Conservation (phyloP, 2,113 vertebrate genomes). For the Geothlypis trichas region DNA sequence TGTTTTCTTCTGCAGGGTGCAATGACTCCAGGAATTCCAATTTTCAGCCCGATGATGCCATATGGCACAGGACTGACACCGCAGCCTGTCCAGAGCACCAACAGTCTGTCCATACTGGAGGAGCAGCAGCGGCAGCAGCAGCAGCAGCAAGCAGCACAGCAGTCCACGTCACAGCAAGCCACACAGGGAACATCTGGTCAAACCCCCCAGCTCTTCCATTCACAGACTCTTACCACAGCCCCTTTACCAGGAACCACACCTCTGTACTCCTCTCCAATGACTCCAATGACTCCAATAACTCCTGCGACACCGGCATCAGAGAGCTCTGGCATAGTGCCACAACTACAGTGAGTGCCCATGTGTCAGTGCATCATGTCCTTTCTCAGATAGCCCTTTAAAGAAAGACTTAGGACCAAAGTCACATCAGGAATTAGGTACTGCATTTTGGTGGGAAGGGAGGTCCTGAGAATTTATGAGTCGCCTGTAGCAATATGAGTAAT, state of each 20-base stretch:
- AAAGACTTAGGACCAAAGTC: neutral
- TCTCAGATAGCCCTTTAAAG: neutral
- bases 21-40: conserved; percentile 92
- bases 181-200: conserved; percentile 86
- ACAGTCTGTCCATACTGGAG: conserved; percentile 90
- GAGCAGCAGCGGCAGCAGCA: conserved; percentile 91
- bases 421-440: neutral
- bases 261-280: conserved; percentile 89
- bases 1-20: conserved; percentile 77
- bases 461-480: neutral
- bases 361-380: neutral
- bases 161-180: conserved; percentile 79
- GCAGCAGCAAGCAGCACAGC: conserved; percentile 80
- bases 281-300: conserved; percentile 96
- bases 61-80: conserved; percentile 96
- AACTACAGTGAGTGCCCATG: conserved; percentile 87
- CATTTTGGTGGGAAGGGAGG: neutral
- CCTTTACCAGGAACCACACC: conserved; percentile 92
- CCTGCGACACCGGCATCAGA: conserved; percentile 94
- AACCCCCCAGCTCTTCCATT: conserved; percentile 94
- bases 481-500: neutral
- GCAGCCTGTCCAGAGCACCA: conserved; percentile 92
- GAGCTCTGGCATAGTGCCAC: conserved; percentile 97
- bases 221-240: conserved; percentile 91
- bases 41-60: conserved; percentile 98